Conservation (phyloP, 1,140 invertebrate species). For the Caenorhabditis remanei region DNA sequence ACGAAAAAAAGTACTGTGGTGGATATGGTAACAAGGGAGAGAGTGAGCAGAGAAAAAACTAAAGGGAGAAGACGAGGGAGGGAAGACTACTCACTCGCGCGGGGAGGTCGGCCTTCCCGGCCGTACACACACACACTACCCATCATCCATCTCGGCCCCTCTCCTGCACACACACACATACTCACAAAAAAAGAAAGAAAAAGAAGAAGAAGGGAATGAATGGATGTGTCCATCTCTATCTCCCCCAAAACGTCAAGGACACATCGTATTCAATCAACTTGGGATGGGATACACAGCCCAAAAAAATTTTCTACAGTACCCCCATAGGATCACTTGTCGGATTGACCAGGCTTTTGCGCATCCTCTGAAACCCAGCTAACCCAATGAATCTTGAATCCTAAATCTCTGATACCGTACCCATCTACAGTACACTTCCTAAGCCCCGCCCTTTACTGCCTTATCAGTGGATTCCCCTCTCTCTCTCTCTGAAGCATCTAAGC, state of each 20-base stretch:
- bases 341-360: background rate
- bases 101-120: background rate
- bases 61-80: background rate
- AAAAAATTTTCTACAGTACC: too few species aligned
- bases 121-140: background rate
- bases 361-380: background rate
- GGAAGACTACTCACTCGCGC: background rate
- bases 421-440: background rate
- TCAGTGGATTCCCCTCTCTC: background rate
- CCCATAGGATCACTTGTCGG: too few species aligned
- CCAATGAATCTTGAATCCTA: background rate
- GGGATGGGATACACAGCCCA: background rate
- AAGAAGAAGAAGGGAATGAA: background rate
- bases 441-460: background rate
- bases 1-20: background rate
- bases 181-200: background rate
- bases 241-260: background rate
- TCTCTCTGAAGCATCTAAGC: background rate
- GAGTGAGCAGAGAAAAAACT: conserved; percentile 15
- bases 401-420: background rate
- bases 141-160: background rate
- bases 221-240: background rate
- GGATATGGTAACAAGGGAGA: background rate
- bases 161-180: conserved; percentile 8
- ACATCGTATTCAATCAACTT: conserved; percentile 16